A percentile compares a stretch with the other conserved stretches of the same genome.
Evolutionary conservation across 2,113 vertebrate species (phyloP).

Genomic region (Aviceda subcristata): DNA sequence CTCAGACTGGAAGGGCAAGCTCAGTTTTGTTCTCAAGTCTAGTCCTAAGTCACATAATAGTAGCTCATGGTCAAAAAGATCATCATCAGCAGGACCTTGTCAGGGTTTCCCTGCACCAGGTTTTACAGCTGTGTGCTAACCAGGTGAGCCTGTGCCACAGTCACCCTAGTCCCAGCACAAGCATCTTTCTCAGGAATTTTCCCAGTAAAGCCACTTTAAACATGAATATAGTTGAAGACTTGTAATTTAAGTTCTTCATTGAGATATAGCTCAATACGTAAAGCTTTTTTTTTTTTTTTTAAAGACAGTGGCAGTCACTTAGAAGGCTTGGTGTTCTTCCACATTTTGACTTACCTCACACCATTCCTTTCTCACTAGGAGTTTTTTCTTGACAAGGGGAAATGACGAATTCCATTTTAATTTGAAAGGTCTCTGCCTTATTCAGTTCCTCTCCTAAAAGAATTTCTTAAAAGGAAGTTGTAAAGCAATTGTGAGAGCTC

Average conservation of each 20-base stretch:
- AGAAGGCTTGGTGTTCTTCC: not conserved
- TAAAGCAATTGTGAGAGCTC: not conserved
- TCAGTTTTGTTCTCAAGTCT: not conserved
- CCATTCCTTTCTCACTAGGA: not conserved
- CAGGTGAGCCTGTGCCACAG: not conserved
- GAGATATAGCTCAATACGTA: not conserved
- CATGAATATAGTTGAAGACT: not conserved
- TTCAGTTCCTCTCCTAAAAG: not conserved
- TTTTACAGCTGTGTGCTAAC: not conserved
- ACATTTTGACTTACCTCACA: not conserved
- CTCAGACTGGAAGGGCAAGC: not conserved
- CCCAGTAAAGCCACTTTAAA: not conserved
- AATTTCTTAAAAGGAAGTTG: not conserved
- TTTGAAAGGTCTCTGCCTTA: not conserved
- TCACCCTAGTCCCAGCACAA: not conserved
- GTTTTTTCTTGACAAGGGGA: not conserved
- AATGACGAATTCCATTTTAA: not conserved
- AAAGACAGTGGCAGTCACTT: not conserved
- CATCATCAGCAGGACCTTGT: not conserved
- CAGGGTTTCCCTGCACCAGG: not conserved
- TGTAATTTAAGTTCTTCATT: not conserved
- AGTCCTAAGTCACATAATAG: not conserved
- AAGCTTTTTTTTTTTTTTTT: accelerated
- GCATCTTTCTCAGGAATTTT: not conserved
- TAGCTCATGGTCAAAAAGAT: not conserved